phyloP scores from a whole-genome alignment of 2,113 vertebrate species.

The Eidolon helvum region DNA sequence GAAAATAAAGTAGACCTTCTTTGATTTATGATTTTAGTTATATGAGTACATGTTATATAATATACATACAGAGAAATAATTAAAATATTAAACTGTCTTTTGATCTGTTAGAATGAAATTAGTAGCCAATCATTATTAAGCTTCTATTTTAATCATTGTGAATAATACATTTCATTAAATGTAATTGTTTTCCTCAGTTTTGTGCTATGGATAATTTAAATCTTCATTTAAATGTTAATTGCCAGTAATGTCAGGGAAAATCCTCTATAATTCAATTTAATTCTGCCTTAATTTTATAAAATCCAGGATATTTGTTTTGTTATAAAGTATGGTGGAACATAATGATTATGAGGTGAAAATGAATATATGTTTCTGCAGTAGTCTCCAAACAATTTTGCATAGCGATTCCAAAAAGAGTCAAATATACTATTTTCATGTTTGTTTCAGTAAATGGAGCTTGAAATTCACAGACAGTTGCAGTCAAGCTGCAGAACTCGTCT shows the following conservation, averaged over 20 bases:
- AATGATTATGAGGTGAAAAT: constrained; percentile 58
- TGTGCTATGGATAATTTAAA: constrained; percentile 60
- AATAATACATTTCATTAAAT: constrained; percentile 64
- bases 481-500: constrained; percentile 55
- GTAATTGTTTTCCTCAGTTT: constrained; percentile 45
- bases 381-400: constrained; percentile 59
- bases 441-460: constrained; percentile 72
- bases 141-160: constrained; percentile 41
- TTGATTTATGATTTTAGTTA: neutral
- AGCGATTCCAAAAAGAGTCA: constrained; percentile 52
- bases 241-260: constrained; percentile 36
- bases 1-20: neutral
- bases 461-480: constrained; percentile 64
- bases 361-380: constrained; percentile 46
- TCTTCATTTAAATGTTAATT: constrained; percentile 72
- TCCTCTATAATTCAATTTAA: constrained; percentile 64
- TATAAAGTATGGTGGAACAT: constrained; percentile 23
- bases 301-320: constrained; percentile 54
- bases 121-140: constrained; percentile 11
- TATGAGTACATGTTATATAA: neutral
- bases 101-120: neutral
- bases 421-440: constrained; percentile 50
- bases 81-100: constrained; percentile 32
- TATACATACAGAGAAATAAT: neutral
- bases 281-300: constrained; percentile 59